These are phyloP conservation scores for Eulemur rubriventer DNA, from an alignment of 2,797 vertebrate genomes.

Conservation along the genomic window DNA sequence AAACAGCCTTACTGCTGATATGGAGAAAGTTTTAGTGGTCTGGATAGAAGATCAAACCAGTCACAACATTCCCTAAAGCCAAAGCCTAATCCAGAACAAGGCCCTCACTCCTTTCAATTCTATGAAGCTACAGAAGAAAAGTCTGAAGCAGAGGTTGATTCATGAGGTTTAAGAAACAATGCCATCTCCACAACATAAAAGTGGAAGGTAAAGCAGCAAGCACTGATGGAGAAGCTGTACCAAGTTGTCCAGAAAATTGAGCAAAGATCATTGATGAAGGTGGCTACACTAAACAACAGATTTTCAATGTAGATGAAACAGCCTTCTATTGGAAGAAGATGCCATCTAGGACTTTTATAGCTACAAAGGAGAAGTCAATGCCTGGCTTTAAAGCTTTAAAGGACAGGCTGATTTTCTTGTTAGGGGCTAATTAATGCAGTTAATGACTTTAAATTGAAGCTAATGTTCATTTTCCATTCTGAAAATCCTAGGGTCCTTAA, in stretches of 20 bases:
- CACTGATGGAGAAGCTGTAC: neutral
- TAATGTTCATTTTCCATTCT: neutral
- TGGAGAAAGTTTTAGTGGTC: neutral
- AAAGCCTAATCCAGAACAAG: neutral
- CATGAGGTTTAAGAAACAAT: neutral
- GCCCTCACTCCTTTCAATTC: neutral
- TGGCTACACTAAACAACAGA: neutral
- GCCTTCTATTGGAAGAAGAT: neutral
- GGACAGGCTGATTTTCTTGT: neutral
- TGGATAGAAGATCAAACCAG: neutral
- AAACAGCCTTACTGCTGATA: neutral
- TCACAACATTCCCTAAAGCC: neutral
- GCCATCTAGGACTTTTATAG: neutral
- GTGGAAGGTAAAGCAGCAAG: neutral
- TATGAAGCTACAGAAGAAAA: neutral
- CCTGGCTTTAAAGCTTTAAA: neutral
- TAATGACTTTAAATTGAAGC: neutral
- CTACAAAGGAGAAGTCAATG: neutral
- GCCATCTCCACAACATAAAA: neutral
- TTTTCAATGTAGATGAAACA: neutral
- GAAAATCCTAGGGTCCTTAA: neutral
- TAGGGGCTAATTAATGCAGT: neutral
- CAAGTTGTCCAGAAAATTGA: neutral
- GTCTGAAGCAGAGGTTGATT: neutral
- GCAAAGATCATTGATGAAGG: neutral